Conservation (phyloP, 2,888 invertebrate genomes). For the Chloroclystis v-ata region DNA sequence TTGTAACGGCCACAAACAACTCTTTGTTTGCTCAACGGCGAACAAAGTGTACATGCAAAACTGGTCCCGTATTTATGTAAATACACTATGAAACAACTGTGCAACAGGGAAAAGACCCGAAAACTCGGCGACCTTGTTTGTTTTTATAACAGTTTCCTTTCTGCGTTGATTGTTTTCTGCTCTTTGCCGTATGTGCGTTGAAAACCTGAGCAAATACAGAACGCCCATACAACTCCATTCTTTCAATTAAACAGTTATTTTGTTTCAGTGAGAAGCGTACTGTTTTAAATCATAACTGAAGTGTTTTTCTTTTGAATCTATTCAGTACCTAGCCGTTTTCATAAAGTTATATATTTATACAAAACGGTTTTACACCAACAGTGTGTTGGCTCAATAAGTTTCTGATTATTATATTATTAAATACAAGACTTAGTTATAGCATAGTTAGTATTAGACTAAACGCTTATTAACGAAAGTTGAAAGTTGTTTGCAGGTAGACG, state of each 20-base stretch:
- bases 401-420: too few species aligned
- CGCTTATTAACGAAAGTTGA: too few species aligned
- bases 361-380: too few species aligned
- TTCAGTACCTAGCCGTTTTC: not conserved
- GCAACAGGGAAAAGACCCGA: slow-evolving; percentile 49
- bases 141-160: slow-evolving; percentile 54
- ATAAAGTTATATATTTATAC: not conserved
- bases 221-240: slow-evolving; percentile 16
- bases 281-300: slow-evolving; percentile 13
- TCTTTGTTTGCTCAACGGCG: slow-evolving; percentile 51
- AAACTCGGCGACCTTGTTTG: slow-evolving; percentile 53
- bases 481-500: too few species aligned
- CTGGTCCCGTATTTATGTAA: slow-evolving; percentile 61
- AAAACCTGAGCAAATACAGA: slow-evolving; percentile 25
- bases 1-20: slow-evolving; percentile 45
- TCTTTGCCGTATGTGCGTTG: slow-evolving; percentile 33
- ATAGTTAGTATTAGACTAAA: too few species aligned
- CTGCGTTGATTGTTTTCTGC: slow-evolving; percentile 48
- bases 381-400: too few species aligned
- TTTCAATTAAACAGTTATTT: slow-evolving; percentile 27
- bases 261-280: slow-evolving; percentile 9
- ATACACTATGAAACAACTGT: slow-evolving; percentile 60
- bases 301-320: slow-evolving; percentile 2
- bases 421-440: too few species aligned
- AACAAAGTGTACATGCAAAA: slow-evolving; percentile 61